A percentile compares a stretch with the other conserved stretches of the same genome.
These are phyloP conservation scores for Psilopogon haemacephalus DNA, from an alignment of 2,113 vertebrate genomes.

Conservation along the genomic window DNA sequence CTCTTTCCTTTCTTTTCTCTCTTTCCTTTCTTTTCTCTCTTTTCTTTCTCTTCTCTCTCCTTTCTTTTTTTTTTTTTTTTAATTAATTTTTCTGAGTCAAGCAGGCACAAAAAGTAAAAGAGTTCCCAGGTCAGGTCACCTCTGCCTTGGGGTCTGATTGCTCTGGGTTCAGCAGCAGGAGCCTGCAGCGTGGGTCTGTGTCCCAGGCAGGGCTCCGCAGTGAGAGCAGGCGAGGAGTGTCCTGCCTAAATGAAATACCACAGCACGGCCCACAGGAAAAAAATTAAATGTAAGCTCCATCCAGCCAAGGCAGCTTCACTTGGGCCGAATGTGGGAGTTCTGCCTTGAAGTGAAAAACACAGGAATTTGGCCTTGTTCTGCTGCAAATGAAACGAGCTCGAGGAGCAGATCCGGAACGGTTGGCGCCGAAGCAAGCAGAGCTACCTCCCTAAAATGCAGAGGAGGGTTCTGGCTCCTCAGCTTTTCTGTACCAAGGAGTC, in stretches of 20 bases:
- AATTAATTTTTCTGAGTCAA: not conserved
- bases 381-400: not conserved
- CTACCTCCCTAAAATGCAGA: not conserved
- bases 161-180: not conserved
- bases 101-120: not conserved
- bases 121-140: not conserved
- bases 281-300: constrained; percentile 27
- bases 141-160: not conserved
- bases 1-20: too few relatives aligned
- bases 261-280: not conserved
- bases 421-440: not conserved
- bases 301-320: not conserved
- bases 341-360: constrained; percentile 10
- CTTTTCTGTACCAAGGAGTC: not conserved
- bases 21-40: too few relatives aligned
- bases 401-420: not conserved
- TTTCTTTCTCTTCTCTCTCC: too few relatives aligned
- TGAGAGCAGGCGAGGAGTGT: not conserved
- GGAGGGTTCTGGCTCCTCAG: not conserved
- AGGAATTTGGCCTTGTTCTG: constrained; percentile 7
- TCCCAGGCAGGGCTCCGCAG: not conserved
- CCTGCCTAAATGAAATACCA: constrained; percentile 46
- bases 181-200: not conserved
- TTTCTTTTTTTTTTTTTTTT: too few relatives aligned
- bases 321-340: constrained; percentile 29